Base-by-base conservation (phyloP, 2,113 vertebrate genomes). In the Zosterops borbonicus region DNA sequence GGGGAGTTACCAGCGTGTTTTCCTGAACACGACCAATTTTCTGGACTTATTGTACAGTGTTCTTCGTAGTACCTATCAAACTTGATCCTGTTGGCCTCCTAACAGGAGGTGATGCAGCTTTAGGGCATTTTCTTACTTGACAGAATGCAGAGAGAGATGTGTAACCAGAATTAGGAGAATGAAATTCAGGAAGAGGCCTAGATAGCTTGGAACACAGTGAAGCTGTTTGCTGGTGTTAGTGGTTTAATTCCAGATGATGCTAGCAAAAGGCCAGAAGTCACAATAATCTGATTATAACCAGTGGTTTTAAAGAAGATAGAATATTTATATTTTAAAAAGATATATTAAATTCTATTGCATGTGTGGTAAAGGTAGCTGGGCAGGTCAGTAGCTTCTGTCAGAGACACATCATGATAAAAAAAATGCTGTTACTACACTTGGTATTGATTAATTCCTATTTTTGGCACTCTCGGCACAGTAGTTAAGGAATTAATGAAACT, bases 401-500 rank as follows among this genome's bases (percentile, higher is more conserved):
- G 47, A 86, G 71, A 89, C 41, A 64, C 9, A 55, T 80, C 56
- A 28, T 68, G 53, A 65, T 60, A 33, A 70, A 94, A 88, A 56
- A 50, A 9, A 31, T 6, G 6, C 60, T 3, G 3, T 76, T 35
- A 75, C 88, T 90, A 71, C 52, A 58, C 59, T 95, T 86, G 44
- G 39, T 95, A 81, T 95, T 93, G 92, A 94, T 95, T 92, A 91
- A 93, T 83, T 93, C 79, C 76, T 91, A 49, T 82, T 94, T 95
- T 90, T 89, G 93, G 76, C 73, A 71, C 76, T 90, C 90, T 91
- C 3, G 9, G 76, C 58, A 79, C 60, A 31, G 90, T 92, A 87
- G 95, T 87, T 96, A 92, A 96, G 83, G 76, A 95, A 96, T 95
- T 97, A 95, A 96, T 96, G 93, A 94, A 96, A 95, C 73, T 94